phyloP scores from a whole-genome alignment of 2,797 vertebrate genomes.

The Pagetopsis macropterus region DNA sequence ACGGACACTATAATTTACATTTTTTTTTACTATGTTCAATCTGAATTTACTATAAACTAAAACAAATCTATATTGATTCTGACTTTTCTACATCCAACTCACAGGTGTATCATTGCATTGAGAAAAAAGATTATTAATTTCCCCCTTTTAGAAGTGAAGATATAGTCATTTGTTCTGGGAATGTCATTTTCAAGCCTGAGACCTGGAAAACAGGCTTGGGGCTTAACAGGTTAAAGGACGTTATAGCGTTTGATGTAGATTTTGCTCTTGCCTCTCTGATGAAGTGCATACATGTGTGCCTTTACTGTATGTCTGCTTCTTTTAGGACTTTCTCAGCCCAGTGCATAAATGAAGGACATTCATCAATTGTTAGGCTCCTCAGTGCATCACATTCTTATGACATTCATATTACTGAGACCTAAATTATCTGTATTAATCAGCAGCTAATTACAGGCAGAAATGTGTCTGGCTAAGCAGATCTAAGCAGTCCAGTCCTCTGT shows the following conservation, averaged over 20 bases:
- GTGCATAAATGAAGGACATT: constrained; percentile 49
- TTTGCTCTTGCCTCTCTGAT: constrained; percentile 12
- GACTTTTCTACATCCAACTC: no score
- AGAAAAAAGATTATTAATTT: no score
- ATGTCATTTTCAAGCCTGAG: no score
- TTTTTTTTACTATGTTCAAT: no score
- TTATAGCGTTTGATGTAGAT: constrained; percentile 18
- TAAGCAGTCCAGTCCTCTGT: constrained; percentile 57
- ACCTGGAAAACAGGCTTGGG: no score
- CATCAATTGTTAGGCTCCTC: constrained; percentile 38
- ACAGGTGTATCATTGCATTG: no score
- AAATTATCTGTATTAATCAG: constrained; percentile 72
- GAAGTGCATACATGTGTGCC: constrained; percentile 18
- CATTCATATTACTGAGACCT: constrained; percentile 48
- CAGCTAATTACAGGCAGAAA: constrained; percentile 67
- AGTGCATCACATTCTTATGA: constrained; percentile 12
- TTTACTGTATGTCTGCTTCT: constrained; percentile 1
- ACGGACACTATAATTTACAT: no score
- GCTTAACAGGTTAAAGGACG: neutral
- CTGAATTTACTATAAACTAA: no score
- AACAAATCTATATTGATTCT: no score
- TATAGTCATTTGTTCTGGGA: no score
- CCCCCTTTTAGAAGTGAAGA: no score
- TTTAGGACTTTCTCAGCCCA: constrained; percentile 19
- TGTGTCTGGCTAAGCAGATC: constrained; percentile 66